Conservation (phyloP, 2,113 vertebrate genomes). For the Rhegmatorhina hoffmannsi region DNA sequence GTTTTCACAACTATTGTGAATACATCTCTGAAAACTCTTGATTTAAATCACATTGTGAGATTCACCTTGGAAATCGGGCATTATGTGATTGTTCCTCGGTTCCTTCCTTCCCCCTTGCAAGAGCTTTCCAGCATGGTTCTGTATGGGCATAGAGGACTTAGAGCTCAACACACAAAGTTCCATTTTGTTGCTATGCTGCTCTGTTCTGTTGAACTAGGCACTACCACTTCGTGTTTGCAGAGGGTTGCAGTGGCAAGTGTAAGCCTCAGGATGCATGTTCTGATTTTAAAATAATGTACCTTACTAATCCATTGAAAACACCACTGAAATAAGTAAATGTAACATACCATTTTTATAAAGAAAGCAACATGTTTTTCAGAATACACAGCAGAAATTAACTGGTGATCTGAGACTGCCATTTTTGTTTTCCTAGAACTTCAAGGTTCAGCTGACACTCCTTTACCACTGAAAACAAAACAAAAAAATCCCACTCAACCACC, state of each 20-base stretch:
- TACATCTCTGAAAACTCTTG: not conserved
- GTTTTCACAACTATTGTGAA: not conserved
- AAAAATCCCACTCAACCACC: not conserved
- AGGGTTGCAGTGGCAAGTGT: not conserved
- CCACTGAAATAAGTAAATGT: not conserved
- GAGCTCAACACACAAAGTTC: not conserved
- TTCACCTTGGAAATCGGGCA: not conserved
- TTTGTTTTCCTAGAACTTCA: not conserved
- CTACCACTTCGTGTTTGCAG: not conserved
- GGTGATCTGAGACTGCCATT: not conserved
- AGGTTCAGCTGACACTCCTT: not conserved
- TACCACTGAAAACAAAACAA: not conserved
- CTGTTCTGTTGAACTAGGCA: not conserved
- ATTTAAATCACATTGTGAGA: not conserved
- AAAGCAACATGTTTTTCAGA: not conserved
- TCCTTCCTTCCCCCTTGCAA: not conserved
- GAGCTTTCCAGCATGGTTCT: not conserved
- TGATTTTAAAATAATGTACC: not conserved
- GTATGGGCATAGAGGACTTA: not conserved
- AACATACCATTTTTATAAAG: not conserved
- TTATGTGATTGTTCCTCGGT: not conserved
- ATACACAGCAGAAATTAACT: not conserved
- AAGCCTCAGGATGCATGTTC: not conserved
- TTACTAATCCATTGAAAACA: not conserved
- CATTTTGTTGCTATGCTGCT: not conserved